Conservation (phyloP, 2,888 invertebrate genomes). For the Watsonalla cultraria region DNA sequence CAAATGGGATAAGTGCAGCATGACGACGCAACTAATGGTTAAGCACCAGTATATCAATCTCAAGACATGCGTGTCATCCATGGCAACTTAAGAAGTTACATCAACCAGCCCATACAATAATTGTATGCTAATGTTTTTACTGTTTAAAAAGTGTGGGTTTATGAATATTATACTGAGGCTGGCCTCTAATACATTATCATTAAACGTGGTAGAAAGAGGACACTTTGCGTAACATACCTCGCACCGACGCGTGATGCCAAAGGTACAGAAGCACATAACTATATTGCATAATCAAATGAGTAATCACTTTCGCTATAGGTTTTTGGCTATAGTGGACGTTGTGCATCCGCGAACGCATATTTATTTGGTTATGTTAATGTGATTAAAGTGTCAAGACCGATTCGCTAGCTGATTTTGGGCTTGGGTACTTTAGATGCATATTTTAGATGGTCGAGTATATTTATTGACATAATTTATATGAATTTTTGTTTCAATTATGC, state of each 20-base stretch:
- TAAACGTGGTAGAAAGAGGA: background rate
- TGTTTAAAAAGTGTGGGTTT: background rate
- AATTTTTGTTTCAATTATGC: too few species aligned
- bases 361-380: too few species aligned
- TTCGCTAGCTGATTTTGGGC: too few species aligned
- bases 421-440: too few species aligned
- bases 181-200: background rate
- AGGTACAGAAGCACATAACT: conserved; percentile 1
- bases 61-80: background rate
- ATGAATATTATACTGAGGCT: background rate
- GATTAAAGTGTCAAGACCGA: too few species aligned
- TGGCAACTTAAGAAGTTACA: background rate
- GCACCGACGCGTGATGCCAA: background rate
- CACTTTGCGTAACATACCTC: conserved; percentile 2
- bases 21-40: too few species aligned
- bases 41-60: too few species aligned
- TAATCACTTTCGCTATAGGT: conserved; percentile 13
- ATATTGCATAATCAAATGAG: conserved; percentile 5
- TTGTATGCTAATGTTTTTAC: background rate
- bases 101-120: background rate
- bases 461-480: too few species aligned
- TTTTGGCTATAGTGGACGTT: background rate
- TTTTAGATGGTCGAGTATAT: too few species aligned
- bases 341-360: too few species aligned
- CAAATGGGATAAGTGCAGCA: too few species aligned